These are phyloP conservation scores for Xenops minutus DNA, from an alignment of 2,797 vertebrate genomes.

Conservation along the genomic window DNA sequence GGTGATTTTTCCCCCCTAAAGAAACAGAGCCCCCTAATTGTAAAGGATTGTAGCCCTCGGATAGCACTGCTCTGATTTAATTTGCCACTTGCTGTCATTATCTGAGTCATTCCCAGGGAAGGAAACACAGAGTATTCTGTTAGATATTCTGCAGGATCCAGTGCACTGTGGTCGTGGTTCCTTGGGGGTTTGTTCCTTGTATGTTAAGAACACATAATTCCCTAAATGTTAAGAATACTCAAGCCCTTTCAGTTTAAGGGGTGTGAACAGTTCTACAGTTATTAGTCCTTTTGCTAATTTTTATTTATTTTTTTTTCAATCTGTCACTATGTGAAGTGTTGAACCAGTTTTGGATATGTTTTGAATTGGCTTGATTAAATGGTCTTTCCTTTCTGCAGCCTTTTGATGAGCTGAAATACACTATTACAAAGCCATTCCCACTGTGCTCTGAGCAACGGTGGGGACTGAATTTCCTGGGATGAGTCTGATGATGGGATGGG, in stretches of 20 bases:
- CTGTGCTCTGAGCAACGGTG: neutral
- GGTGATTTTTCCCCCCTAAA: neutral
- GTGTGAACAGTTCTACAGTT: neutral
- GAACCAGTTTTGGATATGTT: neutral
- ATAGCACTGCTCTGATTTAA: constrained; percentile 37
- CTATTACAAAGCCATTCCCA: neutral
- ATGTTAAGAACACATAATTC: neutral
- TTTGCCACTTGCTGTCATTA: constrained; percentile 51
- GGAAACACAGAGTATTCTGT: neutral
- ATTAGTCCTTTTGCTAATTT: neutral
- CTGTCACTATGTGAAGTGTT: neutral
- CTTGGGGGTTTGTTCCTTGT: neutral
- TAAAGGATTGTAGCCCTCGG: constrained; percentile 39
- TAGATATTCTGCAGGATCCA: neutral
- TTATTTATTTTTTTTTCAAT: neutral
- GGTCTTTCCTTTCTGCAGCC: neutral
- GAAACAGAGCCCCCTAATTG: constrained; percentile 25
- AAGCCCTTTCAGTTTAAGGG: neutral
- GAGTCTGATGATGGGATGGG: fast-evolving
- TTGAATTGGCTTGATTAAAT: neutral
- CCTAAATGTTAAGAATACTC: neutral
- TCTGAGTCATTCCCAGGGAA: constrained; percentile 39
- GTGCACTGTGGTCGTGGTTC: neutral
- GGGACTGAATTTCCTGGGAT: neutral
- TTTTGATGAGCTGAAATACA: neutral